These are phyloP conservation scores for Melanophora roralis DNA, from an alignment of 2,888 invertebrate genomes.

Conservation along the genomic window DNA sequence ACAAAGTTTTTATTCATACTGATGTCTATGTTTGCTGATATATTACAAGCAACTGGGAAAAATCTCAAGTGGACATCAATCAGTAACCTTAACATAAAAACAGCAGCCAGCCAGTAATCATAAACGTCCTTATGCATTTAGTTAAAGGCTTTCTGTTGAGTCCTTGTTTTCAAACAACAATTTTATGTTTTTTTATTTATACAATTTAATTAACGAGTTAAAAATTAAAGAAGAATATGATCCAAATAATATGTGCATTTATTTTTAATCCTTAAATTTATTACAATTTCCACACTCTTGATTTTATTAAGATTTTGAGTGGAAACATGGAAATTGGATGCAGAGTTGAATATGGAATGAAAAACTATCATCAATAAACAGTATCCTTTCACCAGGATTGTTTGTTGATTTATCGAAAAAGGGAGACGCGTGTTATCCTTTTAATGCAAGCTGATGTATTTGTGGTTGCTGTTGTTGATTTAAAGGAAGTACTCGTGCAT, in stretches of 20 bases:
- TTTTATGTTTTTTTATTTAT: slow-evolving; percentile 17
- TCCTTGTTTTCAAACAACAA: slow-evolving; percentile 29
- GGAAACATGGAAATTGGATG: neutral
- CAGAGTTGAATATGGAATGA: neutral
- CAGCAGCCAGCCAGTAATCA: slow-evolving; percentile 5
- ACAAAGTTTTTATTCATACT: too few species aligned
- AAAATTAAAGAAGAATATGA: slow-evolving; percentile 21
- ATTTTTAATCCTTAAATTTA: slow-evolving; percentile 47
- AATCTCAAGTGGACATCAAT: slow-evolving; percentile 61
- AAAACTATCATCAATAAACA: slow-evolving; percentile 39
- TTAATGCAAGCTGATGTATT: slow-evolving; percentile 56
- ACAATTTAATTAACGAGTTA: slow-evolving; percentile 30
- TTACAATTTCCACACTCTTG: slow-evolving; percentile 65
- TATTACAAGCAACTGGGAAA: slow-evolving; percentile 35
- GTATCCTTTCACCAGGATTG: slow-evolving; percentile 34
- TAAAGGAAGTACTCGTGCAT: slow-evolving; percentile 5
- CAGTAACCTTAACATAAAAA: slow-evolving; percentile 26
- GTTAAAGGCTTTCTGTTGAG: slow-evolving; percentile 9
- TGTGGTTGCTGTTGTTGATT: slow-evolving; percentile 57
- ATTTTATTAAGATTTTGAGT: slow-evolving; percentile 50
- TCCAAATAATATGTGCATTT: slow-evolving; percentile 43
- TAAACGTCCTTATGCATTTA: slow-evolving; percentile 26
- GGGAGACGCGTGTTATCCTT: slow-evolving; percentile 51
- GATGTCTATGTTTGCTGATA: neutral
- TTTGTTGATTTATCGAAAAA: neutral